phyloP scores from a whole-genome alignment of 2,113 vertebrate species.

The Accipiter virgatus region DNA sequence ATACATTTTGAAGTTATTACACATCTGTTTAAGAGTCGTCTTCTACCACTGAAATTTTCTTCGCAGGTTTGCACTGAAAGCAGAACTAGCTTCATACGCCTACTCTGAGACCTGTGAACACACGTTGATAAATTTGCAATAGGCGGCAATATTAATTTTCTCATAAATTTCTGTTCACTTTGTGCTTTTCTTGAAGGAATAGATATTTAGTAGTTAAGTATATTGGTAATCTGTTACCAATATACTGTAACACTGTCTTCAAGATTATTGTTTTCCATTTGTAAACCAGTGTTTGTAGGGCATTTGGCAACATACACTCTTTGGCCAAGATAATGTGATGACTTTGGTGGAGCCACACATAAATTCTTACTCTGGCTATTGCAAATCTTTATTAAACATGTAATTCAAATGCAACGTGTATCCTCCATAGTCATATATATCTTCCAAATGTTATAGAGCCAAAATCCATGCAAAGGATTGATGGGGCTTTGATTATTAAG shows the following conservation, averaged over 20 bases:
- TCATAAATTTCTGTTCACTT: not conserved
- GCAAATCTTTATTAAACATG: not conserved
- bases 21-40: not conserved
- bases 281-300: slow-evolving; percentile 23
- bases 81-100: not conserved
- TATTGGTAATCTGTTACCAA: not conserved
- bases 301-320: not conserved
- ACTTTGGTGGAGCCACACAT: not conserved
- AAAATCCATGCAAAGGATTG: not conserved
- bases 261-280: not conserved
- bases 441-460: not conserved
- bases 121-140: not conserved
- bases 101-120: not conserved
- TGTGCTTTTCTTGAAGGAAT: not conserved
- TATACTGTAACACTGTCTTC: not conserved
- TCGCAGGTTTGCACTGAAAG: not conserved
- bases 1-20: not conserved
- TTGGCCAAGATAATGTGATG: not conserved
- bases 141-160: not conserved
- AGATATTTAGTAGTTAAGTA: not conserved
- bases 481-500: not conserved
- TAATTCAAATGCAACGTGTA: slow-evolving; percentile 12
- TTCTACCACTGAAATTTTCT: not conserved
- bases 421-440: not conserved
- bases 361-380: slow-evolving; percentile 9